Percentiles rank a stretch among this genome's conserved stretches.
These are phyloP conservation scores for Acanthosoma haemorrhoidale DNA, from an alignment of 2,888 invertebrate genomes.

Conservation along the genomic window DNA sequence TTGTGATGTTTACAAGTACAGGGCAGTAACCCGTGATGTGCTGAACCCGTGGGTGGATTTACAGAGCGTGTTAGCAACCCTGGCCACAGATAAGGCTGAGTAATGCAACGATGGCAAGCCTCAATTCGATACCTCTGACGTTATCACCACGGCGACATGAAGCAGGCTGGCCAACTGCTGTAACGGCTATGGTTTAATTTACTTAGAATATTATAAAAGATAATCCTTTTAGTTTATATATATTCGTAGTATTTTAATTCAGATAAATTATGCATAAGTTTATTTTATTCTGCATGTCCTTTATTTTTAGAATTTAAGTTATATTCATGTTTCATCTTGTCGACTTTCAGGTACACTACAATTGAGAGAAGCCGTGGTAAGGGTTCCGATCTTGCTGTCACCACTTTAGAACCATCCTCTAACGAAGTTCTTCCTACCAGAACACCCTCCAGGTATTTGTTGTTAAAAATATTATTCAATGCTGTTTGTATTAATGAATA, in stretches of 20 bases:
- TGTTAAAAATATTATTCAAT: background rate
- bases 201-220: no score
- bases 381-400: slow-evolving; percentile 36
- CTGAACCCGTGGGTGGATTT: background rate
- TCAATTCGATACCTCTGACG: background rate
- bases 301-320: no score
- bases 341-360: slow-evolving; percentile 54
- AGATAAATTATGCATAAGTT: no score
- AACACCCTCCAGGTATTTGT: slow-evolving; percentile 36
- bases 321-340: no score
- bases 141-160: background rate
- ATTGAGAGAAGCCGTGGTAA: slow-evolving; percentile 48
- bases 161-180: background rate
- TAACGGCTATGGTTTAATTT: no score
- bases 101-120: background rate
- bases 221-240: no score
- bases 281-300: no score
- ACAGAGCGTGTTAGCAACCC: background rate
- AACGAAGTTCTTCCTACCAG: slow-evolving; percentile 61
- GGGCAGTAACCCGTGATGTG: background rate
- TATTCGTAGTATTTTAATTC: no score
- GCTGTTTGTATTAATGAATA: background rate
- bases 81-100: background rate
- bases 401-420: slow-evolving; percentile 54
- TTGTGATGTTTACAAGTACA: no score